phyloP scores from a whole-genome alignment of 2,888 invertebrate genomes.

The Meiosimyza platycephala region DNA sequence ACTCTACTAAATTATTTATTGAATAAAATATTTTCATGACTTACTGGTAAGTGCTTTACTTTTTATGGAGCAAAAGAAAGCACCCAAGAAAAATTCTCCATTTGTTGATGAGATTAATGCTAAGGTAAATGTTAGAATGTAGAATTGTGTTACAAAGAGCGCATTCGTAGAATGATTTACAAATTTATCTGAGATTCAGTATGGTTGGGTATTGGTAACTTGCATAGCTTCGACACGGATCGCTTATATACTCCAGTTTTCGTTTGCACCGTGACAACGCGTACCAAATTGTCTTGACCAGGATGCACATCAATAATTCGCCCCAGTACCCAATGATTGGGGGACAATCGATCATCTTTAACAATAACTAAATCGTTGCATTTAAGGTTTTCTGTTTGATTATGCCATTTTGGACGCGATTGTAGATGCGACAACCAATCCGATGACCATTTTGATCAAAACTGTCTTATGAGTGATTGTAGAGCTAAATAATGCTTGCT shows the following conservation, averaged over 20 bases:
- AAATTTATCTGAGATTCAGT: background rate
- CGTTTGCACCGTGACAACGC: slow-evolving; percentile 36
- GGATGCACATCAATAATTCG: slow-evolving; percentile 39
- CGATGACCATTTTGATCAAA: slow-evolving; percentile 39
- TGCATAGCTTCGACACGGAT: slow-evolving; percentile 36
- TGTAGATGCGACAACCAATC: slow-evolving; percentile 44
- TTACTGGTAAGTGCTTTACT: too few species aligned
- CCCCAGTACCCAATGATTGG: slow-evolving; percentile 38
- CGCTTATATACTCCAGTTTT: slow-evolving; percentile 35
- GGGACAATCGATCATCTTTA: slow-evolving; percentile 37
- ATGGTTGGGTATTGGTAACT: slow-evolving; percentile 23
- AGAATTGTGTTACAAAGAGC: too few species aligned
- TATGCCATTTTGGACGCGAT: slow-evolving; percentile 41
- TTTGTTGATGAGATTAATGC: too few species aligned
- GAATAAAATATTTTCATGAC: too few species aligned
- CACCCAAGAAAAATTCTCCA: too few species aligned
- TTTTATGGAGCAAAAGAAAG: too few species aligned
- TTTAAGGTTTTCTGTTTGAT: slow-evolving; percentile 33
- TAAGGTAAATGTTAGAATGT: too few species aligned
- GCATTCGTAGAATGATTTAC: too few species aligned
- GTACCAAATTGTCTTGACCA: slow-evolving; percentile 39
- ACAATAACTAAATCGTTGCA: slow-evolving; percentile 36
- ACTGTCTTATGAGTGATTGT: slow-evolving; percentile 29
- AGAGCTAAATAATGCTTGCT: slow-evolving; percentile 25
- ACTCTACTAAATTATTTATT: too few species aligned